A percentile compares a stretch with the other conserved stretches of the same genome.
These are phyloP conservation scores for Rhinoraja longicauda DNA, from an alignment of 2,797 vertebrate genomes.

Conservation along the genomic window DNA sequence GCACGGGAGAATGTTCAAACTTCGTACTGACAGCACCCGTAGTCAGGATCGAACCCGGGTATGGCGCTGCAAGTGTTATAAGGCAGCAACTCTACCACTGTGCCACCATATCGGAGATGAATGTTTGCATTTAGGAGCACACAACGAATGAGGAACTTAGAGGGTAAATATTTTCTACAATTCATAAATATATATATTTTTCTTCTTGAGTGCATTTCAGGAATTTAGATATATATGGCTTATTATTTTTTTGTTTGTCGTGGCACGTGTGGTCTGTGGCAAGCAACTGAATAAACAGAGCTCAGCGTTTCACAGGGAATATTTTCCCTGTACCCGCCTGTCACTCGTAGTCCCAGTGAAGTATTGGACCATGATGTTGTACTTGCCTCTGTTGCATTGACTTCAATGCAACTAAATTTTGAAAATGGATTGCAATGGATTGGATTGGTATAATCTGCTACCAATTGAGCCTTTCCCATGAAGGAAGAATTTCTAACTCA, in stretches of 20 bases:
- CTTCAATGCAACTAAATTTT: too few species aligned
- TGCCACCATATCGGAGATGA: not conserved
- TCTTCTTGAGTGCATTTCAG: not conserved
- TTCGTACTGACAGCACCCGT: too few species aligned
- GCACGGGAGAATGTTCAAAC: too few species aligned
- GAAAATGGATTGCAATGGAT: too few species aligned
- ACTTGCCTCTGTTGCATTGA: too few species aligned
- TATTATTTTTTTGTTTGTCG: not conserved
- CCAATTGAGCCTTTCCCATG: too few species aligned
- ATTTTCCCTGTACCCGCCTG: not conserved
- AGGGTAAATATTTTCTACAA: not conserved
- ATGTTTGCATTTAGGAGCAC: not conserved
- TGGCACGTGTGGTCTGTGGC: not conserved
- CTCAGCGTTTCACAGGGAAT: not conserved
- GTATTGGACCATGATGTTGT: not conserved
- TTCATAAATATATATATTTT: not conserved
- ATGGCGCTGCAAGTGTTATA: too few species aligned
- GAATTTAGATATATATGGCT: not conserved
- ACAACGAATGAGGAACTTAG: not conserved
- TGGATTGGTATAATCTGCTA: too few species aligned
- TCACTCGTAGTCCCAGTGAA: not conserved
- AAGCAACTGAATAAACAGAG: not conserved
- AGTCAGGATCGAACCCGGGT: too few species aligned
- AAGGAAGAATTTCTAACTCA: too few species aligned
- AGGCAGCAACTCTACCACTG: too few species aligned